A percentile compares a stretch with the other conserved stretches of the same genome.
phyloP scores from a whole-genome alignment of 2,888 invertebrate species.

The Acleris emargana region DNA sequence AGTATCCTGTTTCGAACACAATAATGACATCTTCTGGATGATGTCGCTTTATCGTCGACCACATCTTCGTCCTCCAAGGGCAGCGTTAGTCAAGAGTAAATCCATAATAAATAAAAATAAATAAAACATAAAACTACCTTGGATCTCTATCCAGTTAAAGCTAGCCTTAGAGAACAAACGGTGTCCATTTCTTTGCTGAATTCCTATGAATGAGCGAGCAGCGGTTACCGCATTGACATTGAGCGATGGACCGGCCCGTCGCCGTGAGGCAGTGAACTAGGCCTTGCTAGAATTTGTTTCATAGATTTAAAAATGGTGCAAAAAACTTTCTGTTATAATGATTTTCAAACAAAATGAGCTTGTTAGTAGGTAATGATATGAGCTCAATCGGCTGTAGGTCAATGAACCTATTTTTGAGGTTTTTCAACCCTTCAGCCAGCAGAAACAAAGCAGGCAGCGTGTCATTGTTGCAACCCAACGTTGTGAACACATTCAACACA shows the following conservation, averaged over 20 bases:
- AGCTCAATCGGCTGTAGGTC: neutral
- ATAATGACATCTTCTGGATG: neutral
- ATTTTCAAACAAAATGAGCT: no score
- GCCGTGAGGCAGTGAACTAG: constrained; percentile 52
- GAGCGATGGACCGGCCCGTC: constrained; percentile 62
- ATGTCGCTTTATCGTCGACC: no score
- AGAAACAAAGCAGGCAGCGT: constrained; percentile 1
- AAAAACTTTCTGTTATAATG: neutral
- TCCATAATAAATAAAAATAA: no score
- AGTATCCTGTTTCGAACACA: neutral
- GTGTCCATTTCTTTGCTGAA: constrained; percentile 65
- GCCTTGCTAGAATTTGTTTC: constrained; percentile 47
- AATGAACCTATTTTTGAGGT: neutral
- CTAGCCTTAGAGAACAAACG: constrained; percentile 63
- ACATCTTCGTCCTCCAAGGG: no score
- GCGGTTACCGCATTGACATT: constrained; percentile 64
- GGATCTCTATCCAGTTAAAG: neutral
- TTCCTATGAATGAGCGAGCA: constrained; percentile 59
- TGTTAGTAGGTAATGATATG: no score
- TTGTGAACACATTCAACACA: constrained; percentile 24
- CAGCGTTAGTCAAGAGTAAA: no score
- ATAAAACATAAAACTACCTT: neutral
- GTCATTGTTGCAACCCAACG: constrained; percentile 12
- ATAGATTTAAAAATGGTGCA: constrained; percentile 1
- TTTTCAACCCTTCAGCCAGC: neutral